Percentiles rank a stretch among this genome's conserved stretches.
phyloP scores from a whole-genome alignment of 1,140 invertebrate genomes.

The Eufriesea mexicana region DNA sequence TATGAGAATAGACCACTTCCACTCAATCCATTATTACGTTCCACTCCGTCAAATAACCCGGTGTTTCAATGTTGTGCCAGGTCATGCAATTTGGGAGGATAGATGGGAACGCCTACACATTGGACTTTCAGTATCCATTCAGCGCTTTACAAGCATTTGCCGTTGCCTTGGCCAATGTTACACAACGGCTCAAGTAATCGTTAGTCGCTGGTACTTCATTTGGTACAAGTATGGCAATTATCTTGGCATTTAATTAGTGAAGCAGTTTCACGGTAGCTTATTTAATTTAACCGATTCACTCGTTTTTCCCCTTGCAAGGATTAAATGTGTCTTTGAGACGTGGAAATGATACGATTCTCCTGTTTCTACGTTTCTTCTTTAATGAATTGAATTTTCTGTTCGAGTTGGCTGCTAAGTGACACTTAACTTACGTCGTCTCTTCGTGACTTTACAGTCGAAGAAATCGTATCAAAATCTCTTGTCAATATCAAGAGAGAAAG shows the following conservation, averaged over 20 bases:
- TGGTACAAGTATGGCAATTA: constrained; percentile 64
- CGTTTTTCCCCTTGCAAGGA: no score
- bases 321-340: no score
- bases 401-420: no score
- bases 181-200: constrained; percentile 97
- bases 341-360: no score
- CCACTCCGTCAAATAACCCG: not conserved
- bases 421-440: no score
- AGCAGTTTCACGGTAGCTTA: no score
- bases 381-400: no score
- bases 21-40: no score
- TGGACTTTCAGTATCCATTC: constrained; percentile 99
- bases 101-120: constrained; percentile 98
- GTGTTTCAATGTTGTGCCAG: constrained; percentile 80
- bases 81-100: constrained; percentile 99
- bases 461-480: no score
- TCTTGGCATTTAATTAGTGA: not conserved
- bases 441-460: no score
- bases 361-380: no score
- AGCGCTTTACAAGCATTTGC: constrained; percentile 99
- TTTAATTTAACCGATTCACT: not conserved
- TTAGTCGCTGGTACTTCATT: constrained; percentile 65
- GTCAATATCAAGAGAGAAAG: no score
- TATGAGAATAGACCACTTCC: constrained; percentile 73
- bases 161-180: constrained; percentile 98